Percentiles rank a stretch among this genome's conserved stretches.
Conservation (phyloP, 2,113 vertebrate species). For the Osmerus mordax region DNA sequence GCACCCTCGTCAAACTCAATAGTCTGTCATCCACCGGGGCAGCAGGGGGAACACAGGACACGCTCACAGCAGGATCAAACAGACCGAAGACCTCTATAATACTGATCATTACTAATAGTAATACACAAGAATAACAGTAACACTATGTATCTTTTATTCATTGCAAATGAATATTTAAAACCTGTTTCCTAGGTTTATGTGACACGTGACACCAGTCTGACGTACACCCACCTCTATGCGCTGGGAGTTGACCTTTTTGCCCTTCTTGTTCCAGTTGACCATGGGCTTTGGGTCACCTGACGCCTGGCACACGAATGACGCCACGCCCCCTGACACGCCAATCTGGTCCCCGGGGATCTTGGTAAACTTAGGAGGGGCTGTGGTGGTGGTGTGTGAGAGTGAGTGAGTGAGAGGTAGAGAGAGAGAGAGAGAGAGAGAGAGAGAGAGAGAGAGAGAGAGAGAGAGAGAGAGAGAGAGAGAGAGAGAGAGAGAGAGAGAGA, state of each 20-base stretch:
- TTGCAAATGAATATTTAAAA: too few relatives aligned
- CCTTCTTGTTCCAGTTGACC: slow-evolving; percentile 98
- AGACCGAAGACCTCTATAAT: too few relatives aligned
- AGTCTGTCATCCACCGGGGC: slow-evolving; percentile 72
- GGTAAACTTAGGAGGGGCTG: slow-evolving; percentile 83
- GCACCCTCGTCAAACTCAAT: slow-evolving; percentile 96
- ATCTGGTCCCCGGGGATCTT: slow-evolving; percentile 94
- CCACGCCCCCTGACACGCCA: slow-evolving; percentile 93
- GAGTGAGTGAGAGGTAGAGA: neutral
- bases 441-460: neutral
- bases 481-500: neutral
- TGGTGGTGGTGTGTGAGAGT: neutral
- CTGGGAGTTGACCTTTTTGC: slow-evolving; percentile 98
- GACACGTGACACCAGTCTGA: too few relatives aligned
- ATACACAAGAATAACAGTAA: too few relatives aligned
- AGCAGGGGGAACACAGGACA: slow-evolving; percentile 15
- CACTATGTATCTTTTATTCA: too few relatives aligned
- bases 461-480: neutral
- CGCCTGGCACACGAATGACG: slow-evolving; percentile 96
- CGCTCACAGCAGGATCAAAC: too few relatives aligned
- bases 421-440: neutral
- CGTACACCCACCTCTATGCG: slow-evolving; percentile 86
- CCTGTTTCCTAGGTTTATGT: too few relatives aligned
- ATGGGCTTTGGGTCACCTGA: slow-evolving; percentile 88
- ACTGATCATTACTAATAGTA: too few relatives aligned